Evolutionary conservation across 2,797 vertebrate species (phyloP).

Genomic region (Salarias fasciatus): DNA sequence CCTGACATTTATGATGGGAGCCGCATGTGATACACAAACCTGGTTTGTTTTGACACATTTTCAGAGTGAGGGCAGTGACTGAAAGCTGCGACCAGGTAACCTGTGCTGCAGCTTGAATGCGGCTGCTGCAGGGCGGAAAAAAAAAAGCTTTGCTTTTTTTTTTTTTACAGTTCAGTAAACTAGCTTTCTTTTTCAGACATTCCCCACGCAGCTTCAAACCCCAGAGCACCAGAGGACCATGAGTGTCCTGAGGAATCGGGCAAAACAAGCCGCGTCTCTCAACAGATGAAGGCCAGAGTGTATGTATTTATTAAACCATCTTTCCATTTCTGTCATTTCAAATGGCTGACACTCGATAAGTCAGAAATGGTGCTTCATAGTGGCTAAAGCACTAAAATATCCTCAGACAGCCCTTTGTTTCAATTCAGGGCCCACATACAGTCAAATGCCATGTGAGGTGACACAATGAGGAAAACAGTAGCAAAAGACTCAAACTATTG

Average conservation of each 20-base stretch:
- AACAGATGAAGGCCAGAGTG: conserved; percentile 22
- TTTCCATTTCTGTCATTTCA: too few relatives aligned
- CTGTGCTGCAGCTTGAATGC: too few relatives aligned
- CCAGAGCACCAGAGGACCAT: conserved; percentile 33
- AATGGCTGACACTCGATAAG: too few relatives aligned
- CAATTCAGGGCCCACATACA: too few relatives aligned
- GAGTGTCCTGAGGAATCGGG: conserved; percentile 46
- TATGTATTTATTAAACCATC: too few relatives aligned
- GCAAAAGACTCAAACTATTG: too few relatives aligned
- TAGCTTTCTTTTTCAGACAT: conserved; percentile 16
- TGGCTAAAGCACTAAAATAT: too few relatives aligned
- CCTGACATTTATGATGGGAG: conserved; percentile 1
- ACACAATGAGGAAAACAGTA: too few relatives aligned
- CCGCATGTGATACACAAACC: conserved; percentile 7
- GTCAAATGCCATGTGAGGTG: too few relatives aligned
- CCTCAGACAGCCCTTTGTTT: too few relatives aligned
- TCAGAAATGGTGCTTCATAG: too few relatives aligned
- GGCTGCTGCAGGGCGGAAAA: conserved; percentile 55
- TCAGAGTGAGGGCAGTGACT: conserved; percentile 19
- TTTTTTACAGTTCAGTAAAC: conserved; percentile 69
- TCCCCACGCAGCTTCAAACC: conserved; percentile 34
- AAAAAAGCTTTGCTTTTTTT: conserved; percentile 51
- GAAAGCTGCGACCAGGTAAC: conserved; percentile 38
- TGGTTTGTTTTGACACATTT: conserved; percentile 22
- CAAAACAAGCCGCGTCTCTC: conserved; percentile 24